Percentiles rank a stretch among this genome's conserved stretches.
phyloP scores from a whole-genome alignment of 2,797 vertebrate genomes.

The Scolopax bukidnonensis region DNA sequence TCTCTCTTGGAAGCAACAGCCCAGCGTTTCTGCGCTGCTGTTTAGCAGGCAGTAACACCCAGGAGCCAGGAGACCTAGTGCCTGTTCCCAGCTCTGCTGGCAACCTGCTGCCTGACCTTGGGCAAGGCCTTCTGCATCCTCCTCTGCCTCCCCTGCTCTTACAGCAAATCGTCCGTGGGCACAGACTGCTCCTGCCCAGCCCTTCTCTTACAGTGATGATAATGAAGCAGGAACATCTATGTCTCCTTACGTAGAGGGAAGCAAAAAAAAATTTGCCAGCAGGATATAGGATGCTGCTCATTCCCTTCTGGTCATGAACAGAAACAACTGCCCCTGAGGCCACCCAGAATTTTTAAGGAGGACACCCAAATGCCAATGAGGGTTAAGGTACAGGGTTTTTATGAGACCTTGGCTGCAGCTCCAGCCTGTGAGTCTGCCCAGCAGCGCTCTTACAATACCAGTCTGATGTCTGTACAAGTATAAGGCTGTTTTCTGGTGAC shows the following conservation, averaged over 20 bases:
- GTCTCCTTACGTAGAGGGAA: fast-evolving
- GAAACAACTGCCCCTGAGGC: neutral
- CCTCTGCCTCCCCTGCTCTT: neutral
- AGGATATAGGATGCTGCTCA: fast-evolving
- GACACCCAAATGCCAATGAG: fast-evolving
- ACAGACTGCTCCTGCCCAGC: neutral
- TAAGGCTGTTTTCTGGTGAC: neutral
- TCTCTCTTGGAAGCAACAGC: neutral
- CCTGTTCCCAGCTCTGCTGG: neutral
- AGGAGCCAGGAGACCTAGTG: neutral
- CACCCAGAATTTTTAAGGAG: neutral
- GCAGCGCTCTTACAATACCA: neutral
- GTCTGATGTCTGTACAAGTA: fast-evolving
- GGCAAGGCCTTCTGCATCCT: neutral
- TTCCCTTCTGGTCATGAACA: neutral
- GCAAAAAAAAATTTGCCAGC: neutral
- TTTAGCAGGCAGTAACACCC: fast-evolving
- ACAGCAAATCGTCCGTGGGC: neutral
- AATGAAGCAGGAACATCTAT: fast-evolving
- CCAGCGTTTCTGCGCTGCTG: neutral
- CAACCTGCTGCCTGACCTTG: neutral
- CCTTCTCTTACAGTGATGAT: neutral
- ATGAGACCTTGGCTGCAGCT: neutral
- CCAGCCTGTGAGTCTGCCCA: neutral
- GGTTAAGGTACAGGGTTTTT: neutral